phyloP scores from a whole-genome alignment of 2,888 invertebrate species.

The Sisyra terminalis region DNA sequence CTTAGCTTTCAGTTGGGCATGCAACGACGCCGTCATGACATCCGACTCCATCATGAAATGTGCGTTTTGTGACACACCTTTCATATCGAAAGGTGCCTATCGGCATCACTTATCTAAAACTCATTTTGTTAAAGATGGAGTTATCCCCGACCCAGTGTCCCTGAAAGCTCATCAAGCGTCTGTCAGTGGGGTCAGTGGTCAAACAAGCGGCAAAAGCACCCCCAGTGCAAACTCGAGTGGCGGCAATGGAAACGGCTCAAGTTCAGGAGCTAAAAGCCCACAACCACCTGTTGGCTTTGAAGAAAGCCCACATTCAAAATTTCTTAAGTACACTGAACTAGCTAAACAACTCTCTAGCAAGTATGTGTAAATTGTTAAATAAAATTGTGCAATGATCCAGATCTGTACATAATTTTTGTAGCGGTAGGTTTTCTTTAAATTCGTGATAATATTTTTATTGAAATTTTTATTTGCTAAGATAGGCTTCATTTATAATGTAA shows the following conservation, averaged over 20 bases:
- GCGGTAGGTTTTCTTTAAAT: not conserved
- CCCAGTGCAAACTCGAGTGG: conserved; percentile 15
- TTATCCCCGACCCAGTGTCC: conserved; percentile 57
- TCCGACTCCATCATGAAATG: conserved; percentile 84
- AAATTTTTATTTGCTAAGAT: not conserved
- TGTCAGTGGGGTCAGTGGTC: conserved; percentile 17
- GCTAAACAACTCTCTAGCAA: conserved; percentile 96
- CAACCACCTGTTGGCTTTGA: conserved; percentile 44
- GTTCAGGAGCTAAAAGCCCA: conserved; percentile 20
- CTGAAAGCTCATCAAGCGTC: conserved; percentile 35
- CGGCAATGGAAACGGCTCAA: conserved; percentile 12
- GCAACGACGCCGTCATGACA: conserved; percentile 79
- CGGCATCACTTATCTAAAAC: conserved; percentile 91
- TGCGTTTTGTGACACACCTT: conserved; percentile 88
- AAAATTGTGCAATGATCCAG: conserved; percentile 3
- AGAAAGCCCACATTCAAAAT: conserved; percentile 92
- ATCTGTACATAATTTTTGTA: conserved; percentile 1
- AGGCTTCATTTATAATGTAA: not conserved
- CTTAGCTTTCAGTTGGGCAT: conserved; percentile 86
- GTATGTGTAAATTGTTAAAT: conserved; percentile 53
- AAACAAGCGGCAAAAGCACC: conserved; percentile 15
- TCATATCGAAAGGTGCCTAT: conserved; percentile 92
- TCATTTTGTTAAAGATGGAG: conserved; percentile 90
- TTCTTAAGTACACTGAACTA: conserved; percentile 95
- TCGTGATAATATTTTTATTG: not conserved